A percentile compares a stretch with the other conserved stretches of the same genome.
Evolutionary conservation across 2,888 invertebrate genomes (phyloP).

Genomic region (Latrodectus elegans): DNA sequence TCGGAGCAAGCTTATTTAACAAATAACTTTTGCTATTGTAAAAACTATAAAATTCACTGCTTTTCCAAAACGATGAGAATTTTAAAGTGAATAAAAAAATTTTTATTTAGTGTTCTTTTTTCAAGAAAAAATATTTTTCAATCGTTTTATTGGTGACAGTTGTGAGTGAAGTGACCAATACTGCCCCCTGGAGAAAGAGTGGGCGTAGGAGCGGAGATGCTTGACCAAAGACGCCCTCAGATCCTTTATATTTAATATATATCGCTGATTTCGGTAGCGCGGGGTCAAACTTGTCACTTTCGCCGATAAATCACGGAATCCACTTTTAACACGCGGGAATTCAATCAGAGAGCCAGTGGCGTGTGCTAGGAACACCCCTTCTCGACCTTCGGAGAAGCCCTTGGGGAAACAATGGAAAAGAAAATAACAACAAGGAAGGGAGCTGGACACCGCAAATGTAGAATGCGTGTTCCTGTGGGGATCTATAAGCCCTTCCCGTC

Average conservation of each 20-base stretch:
- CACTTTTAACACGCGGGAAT: slow-evolving; percentile 44
- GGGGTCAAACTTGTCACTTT: slow-evolving; percentile 41
- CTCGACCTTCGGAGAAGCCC: not conserved
- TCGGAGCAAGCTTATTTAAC: too few species aligned
- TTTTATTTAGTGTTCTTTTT: too few species aligned
- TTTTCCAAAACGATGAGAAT: too few species aligned
- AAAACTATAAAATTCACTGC: too few species aligned
- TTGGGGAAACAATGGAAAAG: not conserved
- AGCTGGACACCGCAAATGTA: slow-evolving; percentile 37
- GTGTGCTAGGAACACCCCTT: not conserved
- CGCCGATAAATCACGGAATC: slow-evolving; percentile 52
- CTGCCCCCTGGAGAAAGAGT: not conserved
- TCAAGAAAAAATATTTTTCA: too few species aligned
- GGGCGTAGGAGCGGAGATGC: not conserved
- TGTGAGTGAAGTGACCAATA: slow-evolving; percentile 48
- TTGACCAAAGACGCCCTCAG: slow-evolving; percentile 27
- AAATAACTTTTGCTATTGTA: too few species aligned
- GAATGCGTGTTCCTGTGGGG: slow-evolving; percentile 29
- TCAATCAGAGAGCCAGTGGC: slow-evolving; percentile 29
- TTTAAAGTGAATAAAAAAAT: too few species aligned
- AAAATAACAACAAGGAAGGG: not conserved
- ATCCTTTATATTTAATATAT: slow-evolving; percentile 38
- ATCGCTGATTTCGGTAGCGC: slow-evolving; percentile 13
- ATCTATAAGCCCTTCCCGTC: not conserved
- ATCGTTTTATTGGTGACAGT: not conserved